Percentiles rank a stretch among this genome's conserved stretches.
Evolutionary conservation across 1,140 invertebrate species (phyloP).

Genomic region (Temnothorax curvispinosus): DNA sequence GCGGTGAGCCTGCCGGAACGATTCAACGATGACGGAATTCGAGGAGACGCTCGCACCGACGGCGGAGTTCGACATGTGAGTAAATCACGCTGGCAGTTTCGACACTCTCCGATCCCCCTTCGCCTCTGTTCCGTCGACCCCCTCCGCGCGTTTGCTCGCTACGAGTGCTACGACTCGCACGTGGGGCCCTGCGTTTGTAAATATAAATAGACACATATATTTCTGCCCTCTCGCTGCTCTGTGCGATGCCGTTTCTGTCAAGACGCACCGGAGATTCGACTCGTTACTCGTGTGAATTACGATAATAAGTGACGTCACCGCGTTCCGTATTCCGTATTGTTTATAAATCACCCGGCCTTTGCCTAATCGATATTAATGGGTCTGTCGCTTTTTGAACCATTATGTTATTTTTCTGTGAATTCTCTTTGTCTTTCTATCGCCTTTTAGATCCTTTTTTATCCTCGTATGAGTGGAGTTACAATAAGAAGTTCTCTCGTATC

Average conservation of each 20-base stretch:
- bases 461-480: not conserved
- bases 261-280: not conserved
- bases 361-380: not conserved
- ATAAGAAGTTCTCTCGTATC: not conserved
- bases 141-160: not conserved
- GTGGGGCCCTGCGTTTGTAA: conserved; percentile 1
- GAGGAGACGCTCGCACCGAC: conserved; percentile 13
- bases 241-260: not conserved
- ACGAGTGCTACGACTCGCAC: not conserved
- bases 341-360: not conserved
- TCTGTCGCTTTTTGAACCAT: not conserved
- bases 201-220: conserved; percentile 46
- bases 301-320: not conserved
- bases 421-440: not conserved
- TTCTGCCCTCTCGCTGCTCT: not conserved
- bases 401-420: not conserved
- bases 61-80: conserved; percentile 33
- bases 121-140: not conserved
- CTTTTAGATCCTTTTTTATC: not conserved
- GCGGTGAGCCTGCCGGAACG: not conserved
- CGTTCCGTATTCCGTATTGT: not conserved
- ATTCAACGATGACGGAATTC: conserved; percentile 23
- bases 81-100: not conserved
- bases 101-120: not conserved
- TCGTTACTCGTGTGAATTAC: not conserved